Conservation (phyloP, 53 echinoderm and acorn worm species). For the Hippasteria phrygiana region DNA sequence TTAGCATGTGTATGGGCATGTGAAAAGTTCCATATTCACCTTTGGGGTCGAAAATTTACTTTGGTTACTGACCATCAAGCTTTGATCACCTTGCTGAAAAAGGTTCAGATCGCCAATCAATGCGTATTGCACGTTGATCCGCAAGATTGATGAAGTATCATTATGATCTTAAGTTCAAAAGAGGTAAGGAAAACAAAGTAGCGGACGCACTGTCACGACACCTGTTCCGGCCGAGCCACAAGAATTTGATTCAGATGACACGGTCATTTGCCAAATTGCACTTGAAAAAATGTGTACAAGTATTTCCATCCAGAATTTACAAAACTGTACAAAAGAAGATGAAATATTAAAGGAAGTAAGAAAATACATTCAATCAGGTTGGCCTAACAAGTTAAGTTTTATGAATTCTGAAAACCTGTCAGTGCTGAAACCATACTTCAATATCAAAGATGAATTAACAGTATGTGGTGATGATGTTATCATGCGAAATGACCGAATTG, state of each 20-base stretch:
- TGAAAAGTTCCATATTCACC: conserved; percentile 25
- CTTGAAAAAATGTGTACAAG: conserved; percentile 25
- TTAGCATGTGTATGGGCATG: conserved; percentile 62
- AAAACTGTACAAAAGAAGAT: conserved; percentile 12
- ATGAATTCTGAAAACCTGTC: not conserved
- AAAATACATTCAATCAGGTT: conserved; percentile 10
- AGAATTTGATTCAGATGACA: conserved; percentile 39
- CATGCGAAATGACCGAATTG: conserved; percentile 43
- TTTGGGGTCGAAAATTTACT: conserved; percentile 56
- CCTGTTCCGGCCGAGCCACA: not conserved
- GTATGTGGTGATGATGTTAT: conserved; percentile 27
- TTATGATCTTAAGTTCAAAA: conserved; percentile 23
- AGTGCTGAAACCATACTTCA: too few relatives aligned
- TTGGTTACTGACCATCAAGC: conserved; percentile 47
- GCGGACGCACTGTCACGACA: conserved; percentile 17
- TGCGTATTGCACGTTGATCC: conserved; percentile 46
- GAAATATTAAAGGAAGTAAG: not conserved
- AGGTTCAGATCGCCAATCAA: conserved; percentile 34
- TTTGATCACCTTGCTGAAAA: conserved; percentile 23
- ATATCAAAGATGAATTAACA: conserved; percentile 37
- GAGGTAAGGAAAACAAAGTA: conserved; percentile 23
- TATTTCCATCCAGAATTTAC: not conserved
- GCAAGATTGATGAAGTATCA: conserved; percentile 34
- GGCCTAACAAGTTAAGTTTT: conserved; percentile 4
- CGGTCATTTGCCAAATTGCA: conserved; percentile 23